A percentile compares a stretch with the other conserved stretches of the same genome.
Evolutionary conservation across 64 coral and sea anemone genomes (phyloP).

Genomic region (Catalaphyllia jardinei): DNA sequence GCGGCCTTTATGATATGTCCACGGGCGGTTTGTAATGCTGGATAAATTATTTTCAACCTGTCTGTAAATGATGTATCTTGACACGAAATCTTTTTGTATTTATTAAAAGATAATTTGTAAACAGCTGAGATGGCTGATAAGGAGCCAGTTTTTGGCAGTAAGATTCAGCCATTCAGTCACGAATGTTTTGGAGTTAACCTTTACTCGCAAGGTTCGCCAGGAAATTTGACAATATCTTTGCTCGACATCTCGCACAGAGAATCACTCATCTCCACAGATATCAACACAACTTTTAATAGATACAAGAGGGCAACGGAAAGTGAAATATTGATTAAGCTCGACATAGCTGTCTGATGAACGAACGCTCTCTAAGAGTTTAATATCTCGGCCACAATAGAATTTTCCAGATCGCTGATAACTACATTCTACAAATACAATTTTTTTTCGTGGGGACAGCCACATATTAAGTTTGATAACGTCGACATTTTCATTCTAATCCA

Average conservation of each 20-base stretch:
- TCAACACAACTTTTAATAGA: not conserved
- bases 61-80: constrained; percentile 36
- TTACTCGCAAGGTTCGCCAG: not conserved
- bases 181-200: constrained; percentile 3
- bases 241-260: not conserved
- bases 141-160: not conserved
- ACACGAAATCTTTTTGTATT: constrained; percentile 40
- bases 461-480: constrained; percentile 37
- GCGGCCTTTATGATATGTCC: not conserved
- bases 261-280: not conserved
- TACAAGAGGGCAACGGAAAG: not conserved
- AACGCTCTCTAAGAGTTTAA: not conserved
- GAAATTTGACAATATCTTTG: constrained; percentile 14
- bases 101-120: constrained; percentile 14
- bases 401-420: not conserved
- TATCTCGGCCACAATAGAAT: constrained; percentile 24
- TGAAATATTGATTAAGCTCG: constrained; percentile 11
- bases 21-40: not conserved
- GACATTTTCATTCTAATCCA: constrained; percentile 43
- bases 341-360: not conserved
- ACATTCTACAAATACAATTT: not conserved
- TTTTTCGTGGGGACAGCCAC: not conserved
- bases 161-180: not conserved
- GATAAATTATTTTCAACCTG: constrained; percentile 24
- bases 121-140: constrained; percentile 30